These are phyloP conservation scores for Ranitomeya imitator DNA, from an alignment of 2,113 vertebrate genomes.

Conservation along the genomic window DNA sequence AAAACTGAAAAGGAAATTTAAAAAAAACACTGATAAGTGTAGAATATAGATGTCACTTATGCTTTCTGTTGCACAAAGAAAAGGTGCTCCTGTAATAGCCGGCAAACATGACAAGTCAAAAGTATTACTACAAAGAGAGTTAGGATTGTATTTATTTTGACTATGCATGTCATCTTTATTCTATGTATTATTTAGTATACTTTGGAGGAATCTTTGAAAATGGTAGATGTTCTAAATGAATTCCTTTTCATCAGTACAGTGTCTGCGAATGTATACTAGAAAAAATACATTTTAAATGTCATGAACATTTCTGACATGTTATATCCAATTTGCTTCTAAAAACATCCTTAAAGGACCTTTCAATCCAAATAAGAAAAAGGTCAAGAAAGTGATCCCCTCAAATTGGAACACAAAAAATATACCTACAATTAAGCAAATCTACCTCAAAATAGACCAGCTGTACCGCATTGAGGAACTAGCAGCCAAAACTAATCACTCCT, in stretches of 20 bases:
- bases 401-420: too few species aligned
- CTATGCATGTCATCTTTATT: conserved; percentile 51
- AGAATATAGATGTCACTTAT: conserved; percentile 52
- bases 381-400: too few species aligned
- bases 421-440: too few species aligned
- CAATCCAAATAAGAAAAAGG: neutral
- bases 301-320: conserved; percentile 32
- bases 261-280: conserved; percentile 18
- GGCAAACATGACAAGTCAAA: conserved; percentile 56
- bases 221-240: conserved; percentile 35
- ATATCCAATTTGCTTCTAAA: neutral
- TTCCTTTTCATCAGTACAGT: conserved; percentile 11
- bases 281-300: conserved; percentile 45
- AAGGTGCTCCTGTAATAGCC: conserved; percentile 54
- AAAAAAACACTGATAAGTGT: conserved; percentile 34
- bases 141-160: conserved; percentile 52
- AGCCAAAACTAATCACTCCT: too few species aligned
- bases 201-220: conserved; percentile 40
- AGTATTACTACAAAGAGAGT: conserved; percentile 45
- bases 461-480: too few species aligned
- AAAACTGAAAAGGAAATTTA: conserved; percentile 16
- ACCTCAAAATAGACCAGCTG: too few species aligned
- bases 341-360: conserved; percentile 17
- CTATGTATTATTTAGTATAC: conserved; percentile 37
- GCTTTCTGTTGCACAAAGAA: conserved; percentile 31